A percentile compares a stretch with the other conserved stretches of the same genome.
phyloP scores from a whole-genome alignment of 2,113 vertebrate species.

The Colius striatus region DNA sequence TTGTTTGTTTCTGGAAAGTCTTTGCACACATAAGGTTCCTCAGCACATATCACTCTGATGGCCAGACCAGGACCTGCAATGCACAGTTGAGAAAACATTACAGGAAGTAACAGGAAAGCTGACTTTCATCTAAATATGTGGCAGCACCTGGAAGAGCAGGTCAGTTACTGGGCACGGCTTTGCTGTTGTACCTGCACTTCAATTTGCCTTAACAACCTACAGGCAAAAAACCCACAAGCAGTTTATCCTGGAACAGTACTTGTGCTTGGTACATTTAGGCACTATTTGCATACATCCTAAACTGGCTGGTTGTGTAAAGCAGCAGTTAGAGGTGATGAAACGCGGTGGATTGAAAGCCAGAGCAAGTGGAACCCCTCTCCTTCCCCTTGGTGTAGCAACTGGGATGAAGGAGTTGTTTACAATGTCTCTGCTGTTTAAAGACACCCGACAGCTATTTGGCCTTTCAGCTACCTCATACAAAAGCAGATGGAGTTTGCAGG shows the following conservation, averaged over 20 bases:
- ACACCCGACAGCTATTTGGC: background rate
- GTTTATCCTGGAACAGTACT: background rate
- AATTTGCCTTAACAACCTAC: background rate
- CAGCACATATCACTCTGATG: slow-evolving; percentile 98
- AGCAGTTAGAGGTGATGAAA: background rate
- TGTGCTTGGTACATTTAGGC: background rate
- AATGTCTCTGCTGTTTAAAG: background rate
- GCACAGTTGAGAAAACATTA: background rate
- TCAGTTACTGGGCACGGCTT: background rate
- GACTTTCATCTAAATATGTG: background rate
- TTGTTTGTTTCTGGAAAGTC: slow-evolving; percentile 99
- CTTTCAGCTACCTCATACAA: background rate
- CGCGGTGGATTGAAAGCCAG: background rate
- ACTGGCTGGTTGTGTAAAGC: background rate
- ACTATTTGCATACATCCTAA: background rate
- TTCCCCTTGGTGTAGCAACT: background rate
- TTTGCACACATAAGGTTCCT: slow-evolving; percentile 98
- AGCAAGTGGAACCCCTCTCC: background rate
- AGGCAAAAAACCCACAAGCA: background rate
- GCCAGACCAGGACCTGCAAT: slow-evolving; percentile 92
- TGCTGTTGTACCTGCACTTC: background rate
- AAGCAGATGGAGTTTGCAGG: background rate
- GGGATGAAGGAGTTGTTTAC: background rate
- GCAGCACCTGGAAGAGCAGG: background rate
- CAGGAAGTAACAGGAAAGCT: background rate